Conservation (phyloP, 2,888 invertebrate species). For the Metallyticus violacea region DNA sequence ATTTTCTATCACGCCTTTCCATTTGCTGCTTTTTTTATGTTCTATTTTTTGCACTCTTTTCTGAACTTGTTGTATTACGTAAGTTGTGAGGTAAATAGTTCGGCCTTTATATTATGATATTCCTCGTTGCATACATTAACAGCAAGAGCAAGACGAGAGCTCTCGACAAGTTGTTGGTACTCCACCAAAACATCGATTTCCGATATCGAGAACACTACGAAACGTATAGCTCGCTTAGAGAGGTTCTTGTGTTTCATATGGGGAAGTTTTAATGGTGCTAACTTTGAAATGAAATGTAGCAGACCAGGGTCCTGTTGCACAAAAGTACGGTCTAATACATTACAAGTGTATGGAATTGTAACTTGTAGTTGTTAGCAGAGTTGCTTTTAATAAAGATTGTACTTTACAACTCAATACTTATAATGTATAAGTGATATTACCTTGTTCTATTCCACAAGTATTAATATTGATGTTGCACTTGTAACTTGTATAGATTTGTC, state of each 20-base stretch:
- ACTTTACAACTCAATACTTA: too few relatives aligned
- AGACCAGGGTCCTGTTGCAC: too few relatives aligned
- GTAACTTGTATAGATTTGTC: too few relatives aligned
- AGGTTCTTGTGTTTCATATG: background rate
- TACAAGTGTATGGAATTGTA: too few relatives aligned
- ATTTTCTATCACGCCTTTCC: background rate
- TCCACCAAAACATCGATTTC: background rate
- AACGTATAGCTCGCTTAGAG: background rate
- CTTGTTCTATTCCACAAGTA: too few relatives aligned
- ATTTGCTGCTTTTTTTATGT: background rate
- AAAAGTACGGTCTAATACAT: too few relatives aligned
- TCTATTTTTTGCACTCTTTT: background rate
- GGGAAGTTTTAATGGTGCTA: background rate
- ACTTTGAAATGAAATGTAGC: background rate
- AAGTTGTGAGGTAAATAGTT: background rate
- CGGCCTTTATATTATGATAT: background rate
- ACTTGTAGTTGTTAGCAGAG: too few relatives aligned
- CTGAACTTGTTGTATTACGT: background rate
- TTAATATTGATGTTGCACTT: too few relatives aligned
- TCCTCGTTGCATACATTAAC: background rate
- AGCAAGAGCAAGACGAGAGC: background rate
- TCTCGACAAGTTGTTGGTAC: background rate
- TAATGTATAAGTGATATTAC: too few relatives aligned
- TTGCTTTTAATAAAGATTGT: too few relatives aligned
- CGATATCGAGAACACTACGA: background rate